Base-by-base conservation (phyloP, 2,113 vertebrate genomes). In the Eonycteris spelaea region DNA sequence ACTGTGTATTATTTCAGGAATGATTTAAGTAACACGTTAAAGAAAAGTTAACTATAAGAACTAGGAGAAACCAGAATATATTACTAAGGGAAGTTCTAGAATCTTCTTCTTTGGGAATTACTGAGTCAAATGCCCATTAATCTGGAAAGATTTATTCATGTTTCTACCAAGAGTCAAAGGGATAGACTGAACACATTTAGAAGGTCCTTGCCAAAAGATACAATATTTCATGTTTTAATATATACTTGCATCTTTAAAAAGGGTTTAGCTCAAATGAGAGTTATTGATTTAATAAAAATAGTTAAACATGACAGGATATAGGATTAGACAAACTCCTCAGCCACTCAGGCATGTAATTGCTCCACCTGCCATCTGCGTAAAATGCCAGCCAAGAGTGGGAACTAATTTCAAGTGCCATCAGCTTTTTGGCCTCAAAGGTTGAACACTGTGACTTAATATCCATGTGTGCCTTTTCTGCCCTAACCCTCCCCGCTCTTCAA, bases 401-500 rank as follows among this genome's bases (percentile, higher is more conserved):
- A 70, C 28, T 83, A n/a, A 88, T 43, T 82, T 79, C 95, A 96
- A 97, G 87, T 77, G 77, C 96, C 90, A 79, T 88, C 91, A 73
- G 82, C 11, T 68, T 80, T 73, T 40, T 51, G 73, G 61, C 95
- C 77, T 92, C 85, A 28, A 84, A 68, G 88, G 67, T 61, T 2
- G 30, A 91, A 53, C 59, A 51, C 75, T 38, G 40, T 18, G 55
- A 53, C 73, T 86, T 70, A 12, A 63, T 65, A 86, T 92, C 59
- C 84, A 55, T 3, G 30, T 84, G 74, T 10, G 26, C 38, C 90
- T 89, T 77, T 14, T 61, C 88, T 73, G 92, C 53, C 63, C 61
- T 35, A 63, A 28, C 35, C 63, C 28, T 33, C 7, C 30, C 43
- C 15, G 10, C 51, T 7, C 74, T 68, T 43, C 2, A 35, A 67